Evolutionary conservation across 2,797 vertebrate species (phyloP).

Genomic region (Poecilia velifera): DNA sequence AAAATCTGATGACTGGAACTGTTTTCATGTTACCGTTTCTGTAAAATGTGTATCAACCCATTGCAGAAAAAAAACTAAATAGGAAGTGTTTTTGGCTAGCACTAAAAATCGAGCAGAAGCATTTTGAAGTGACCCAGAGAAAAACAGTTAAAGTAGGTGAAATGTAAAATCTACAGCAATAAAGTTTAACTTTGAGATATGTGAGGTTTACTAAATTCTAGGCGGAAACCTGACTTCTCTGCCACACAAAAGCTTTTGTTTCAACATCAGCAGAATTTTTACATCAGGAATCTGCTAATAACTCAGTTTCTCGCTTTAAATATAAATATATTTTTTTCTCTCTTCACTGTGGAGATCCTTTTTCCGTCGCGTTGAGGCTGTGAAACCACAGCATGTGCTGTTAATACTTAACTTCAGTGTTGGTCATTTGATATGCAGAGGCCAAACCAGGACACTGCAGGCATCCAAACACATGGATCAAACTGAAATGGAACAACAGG

Average conservation of each 20-base stretch:
- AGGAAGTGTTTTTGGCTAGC: neutral
- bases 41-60: neutral
- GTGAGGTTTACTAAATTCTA: neutral
- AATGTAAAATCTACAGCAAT: neutral
- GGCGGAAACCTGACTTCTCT: neutral
- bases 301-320: conserved; percentile 5
- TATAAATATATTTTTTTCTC: neutral
- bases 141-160: neutral
- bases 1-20: neutral
- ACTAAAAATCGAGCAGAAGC: neutral
- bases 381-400: conserved; percentile 43
- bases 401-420: conserved; percentile 51
- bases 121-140: neutral
- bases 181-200: neutral
- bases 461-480: conserved; percentile 64
- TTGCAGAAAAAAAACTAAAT: neutral
- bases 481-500: conserved; percentile 66
- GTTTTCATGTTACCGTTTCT: neutral
- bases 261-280: neutral
- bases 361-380: conserved; percentile 9
- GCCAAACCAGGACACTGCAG: conserved; percentile 67
- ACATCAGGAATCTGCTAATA: neutral
- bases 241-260: conserved; percentile 11
- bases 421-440: conserved; percentile 47
- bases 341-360: conserved; percentile 6